Evolutionary conservation across 2,888 invertebrate species (phyloP), one percentile per base, ranked within the genome.

Genomic region (Urechis unicinctus): DNA sequence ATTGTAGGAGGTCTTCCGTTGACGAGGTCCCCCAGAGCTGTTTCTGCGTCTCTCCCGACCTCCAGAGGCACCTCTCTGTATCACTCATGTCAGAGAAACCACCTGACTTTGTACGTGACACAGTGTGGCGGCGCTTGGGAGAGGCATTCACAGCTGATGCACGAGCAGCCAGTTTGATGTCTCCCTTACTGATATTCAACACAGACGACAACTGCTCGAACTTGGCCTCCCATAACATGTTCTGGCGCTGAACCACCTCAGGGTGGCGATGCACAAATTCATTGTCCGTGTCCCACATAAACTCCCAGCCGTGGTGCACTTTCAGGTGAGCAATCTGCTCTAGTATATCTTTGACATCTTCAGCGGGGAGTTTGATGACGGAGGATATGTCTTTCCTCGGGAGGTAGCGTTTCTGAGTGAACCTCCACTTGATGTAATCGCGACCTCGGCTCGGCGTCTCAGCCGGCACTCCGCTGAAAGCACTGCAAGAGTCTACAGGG

Each of bases 261-360:
- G 86, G 85, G 78, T 89, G 86, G 55, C 82, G 86, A 49, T 83
- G 81, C 52, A 86, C 82, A 76, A 94, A 93, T 5, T 85, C 84
- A 31, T 65, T 60, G 61, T 77, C 75, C 52, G 81, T 80, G 70
- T 88, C 88, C 52, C 88, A 77, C 2, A 87, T 78, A 17, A 93
- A 83, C 66, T 88, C 87, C 92, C 93, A 93, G 9, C 89, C 89
- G 56, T 84, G 84, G 48, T 68, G 71, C 0, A 84, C 80, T 66
- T 85, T 84, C 61, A 85, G 83, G 31, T 83, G 83, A 1, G 89
- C 87, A 57, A 92, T 84, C 3, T 89, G 87, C 24, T 81, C 82
- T 29, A 94, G 83, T 57, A 92, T 89, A 70, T 89, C 87, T 51
- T 86, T 82, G 0, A 92, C 85, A 75, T 91, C 91, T 64, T 86